phyloP scores from a whole-genome alignment of 2,797 vertebrate genomes.

The Tarsius wallacei region DNA sequence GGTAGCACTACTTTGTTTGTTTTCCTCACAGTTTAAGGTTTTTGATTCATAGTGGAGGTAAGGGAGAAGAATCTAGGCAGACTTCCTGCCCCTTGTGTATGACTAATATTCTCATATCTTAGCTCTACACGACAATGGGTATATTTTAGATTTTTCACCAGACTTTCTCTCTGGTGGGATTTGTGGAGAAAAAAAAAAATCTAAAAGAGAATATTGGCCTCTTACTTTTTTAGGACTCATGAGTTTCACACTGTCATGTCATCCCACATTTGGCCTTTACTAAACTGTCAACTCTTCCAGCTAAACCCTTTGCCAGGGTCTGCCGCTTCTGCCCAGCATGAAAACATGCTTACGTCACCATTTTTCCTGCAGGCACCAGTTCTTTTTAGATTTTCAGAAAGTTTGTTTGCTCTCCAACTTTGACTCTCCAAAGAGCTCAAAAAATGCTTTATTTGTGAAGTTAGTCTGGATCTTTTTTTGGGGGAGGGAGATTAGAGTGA shows the following conservation, averaged over 20 bases:
- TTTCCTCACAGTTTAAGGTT: background rate
- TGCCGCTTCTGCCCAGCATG: background rate
- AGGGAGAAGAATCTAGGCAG: background rate
- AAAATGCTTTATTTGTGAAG: background rate
- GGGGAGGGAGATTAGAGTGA: background rate
- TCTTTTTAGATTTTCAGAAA: background rate
- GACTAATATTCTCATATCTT: background rate
- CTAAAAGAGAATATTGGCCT: too few species aligned
- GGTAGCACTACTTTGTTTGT: background rate
- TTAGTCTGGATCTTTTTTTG: background rate
- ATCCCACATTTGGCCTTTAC: background rate
- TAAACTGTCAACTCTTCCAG: background rate
- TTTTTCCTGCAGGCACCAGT: background rate
- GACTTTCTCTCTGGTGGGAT: background rate
- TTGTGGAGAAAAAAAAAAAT: background rate
- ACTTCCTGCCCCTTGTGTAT: background rate
- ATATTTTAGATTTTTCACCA: background rate
- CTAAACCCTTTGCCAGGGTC: background rate
- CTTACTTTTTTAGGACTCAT: background rate
- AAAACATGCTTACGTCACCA: background rate
- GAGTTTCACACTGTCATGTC: background rate
- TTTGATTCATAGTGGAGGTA: background rate
- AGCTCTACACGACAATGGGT: background rate
- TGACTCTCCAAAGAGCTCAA: background rate
- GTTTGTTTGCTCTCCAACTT: background rate